These are phyloP conservation scores for Cyprinella venusta DNA, from an alignment of 2,797 vertebrate genomes.

Conservation along the genomic window DNA sequence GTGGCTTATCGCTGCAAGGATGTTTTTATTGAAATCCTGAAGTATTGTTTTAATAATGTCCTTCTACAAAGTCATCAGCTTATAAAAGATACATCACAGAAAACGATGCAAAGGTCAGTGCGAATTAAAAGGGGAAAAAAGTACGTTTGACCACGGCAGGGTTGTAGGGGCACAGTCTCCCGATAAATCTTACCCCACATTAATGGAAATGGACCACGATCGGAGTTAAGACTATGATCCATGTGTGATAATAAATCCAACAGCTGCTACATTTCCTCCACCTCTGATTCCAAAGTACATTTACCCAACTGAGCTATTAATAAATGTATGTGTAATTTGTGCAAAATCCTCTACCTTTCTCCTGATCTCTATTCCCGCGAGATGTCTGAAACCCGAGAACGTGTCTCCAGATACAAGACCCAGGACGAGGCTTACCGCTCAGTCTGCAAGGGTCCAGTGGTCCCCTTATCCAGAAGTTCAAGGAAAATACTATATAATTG, in stretches of 20 bases:
- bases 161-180: conserved; percentile 59
- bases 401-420: conserved; percentile 61
- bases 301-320: conserved; percentile 57
- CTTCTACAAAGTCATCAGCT: conserved; percentile 66
- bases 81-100: conserved; percentile 63
- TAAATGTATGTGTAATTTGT: conserved; percentile 67
- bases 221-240: conserved; percentile 57
- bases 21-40: conserved; percentile 19
- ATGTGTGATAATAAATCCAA: conserved; percentile 45
- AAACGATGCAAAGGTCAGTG: conserved; percentile 54
- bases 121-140: conserved; percentile 56
- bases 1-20: conserved; percentile 11
- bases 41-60: conserved; percentile 59
- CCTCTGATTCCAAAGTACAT: conserved; percentile 23
- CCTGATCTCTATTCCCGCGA: conserved; percentile 55
- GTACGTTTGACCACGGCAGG: conserved; percentile 53
- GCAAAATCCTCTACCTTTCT: conserved; percentile 61
- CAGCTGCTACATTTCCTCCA: conserved; percentile 29
- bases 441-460: conserved; percentile 65
- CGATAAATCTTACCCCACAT: conserved; percentile 68
- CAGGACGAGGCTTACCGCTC: conserved; percentile 60
- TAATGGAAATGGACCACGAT: conserved; percentile 64
- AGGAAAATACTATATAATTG: conserved; percentile 79
- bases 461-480: conserved; percentile 74
- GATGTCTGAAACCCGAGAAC: conserved; percentile 57